phyloP scores from a whole-genome alignment of 2,113 vertebrate genomes.

The Agelaius phoeniceus region DNA sequence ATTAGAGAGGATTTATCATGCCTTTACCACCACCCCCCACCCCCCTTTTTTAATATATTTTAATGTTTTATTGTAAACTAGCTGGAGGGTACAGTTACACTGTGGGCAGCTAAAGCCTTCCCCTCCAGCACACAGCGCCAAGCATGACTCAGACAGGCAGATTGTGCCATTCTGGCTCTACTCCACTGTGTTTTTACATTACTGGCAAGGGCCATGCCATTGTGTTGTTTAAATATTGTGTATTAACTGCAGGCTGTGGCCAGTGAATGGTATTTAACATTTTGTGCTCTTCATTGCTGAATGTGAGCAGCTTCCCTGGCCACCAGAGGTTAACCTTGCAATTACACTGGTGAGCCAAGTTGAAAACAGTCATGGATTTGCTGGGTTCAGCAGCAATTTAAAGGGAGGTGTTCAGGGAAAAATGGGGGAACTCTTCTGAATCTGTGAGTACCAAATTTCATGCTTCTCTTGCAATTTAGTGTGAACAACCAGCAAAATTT shows the following conservation, averaged over 20 bases:
- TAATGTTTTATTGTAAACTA: conserved; percentile 31
- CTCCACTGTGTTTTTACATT: conserved; percentile 58
- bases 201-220: conserved; percentile 59
- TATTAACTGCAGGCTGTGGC: conserved; percentile 58
- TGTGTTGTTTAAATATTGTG: conserved; percentile 63
- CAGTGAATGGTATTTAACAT: conserved; percentile 41
- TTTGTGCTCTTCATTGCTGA: conserved; percentile 16
- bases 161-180: conserved; percentile 51
- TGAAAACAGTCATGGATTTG: background rate
- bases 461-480: background rate
- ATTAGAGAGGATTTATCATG: background rate
- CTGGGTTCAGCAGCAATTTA: background rate
- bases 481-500: background rate
- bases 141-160: conserved; percentile 45
- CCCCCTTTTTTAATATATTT: background rate
- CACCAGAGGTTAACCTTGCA: conserved; percentile 20
- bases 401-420: background rate
- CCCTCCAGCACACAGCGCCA: background rate
- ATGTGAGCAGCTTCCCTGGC: background rate
- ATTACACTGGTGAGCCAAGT: background rate
- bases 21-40: fast-evolving
- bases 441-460: background rate
- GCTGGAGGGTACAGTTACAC: background rate
- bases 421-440: background rate
- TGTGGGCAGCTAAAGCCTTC: conserved; percentile 21